phyloP scores from a whole-genome alignment of 2,113 vertebrate genomes.

The Amazona guildingii region DNA sequence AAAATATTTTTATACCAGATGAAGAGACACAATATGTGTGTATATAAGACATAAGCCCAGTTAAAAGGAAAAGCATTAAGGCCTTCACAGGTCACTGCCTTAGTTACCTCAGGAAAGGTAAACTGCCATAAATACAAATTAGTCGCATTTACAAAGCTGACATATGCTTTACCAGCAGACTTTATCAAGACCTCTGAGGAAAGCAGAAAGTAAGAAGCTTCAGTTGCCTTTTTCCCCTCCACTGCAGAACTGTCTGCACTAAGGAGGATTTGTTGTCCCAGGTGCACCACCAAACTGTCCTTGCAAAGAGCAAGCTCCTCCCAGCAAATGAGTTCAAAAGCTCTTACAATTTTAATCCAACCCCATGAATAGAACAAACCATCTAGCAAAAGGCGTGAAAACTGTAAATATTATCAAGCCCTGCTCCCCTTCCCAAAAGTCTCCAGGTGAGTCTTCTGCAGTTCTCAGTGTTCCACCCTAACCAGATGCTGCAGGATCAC shows the following conservation, averaged over 20 bases:
- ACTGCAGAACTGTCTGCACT: neutral
- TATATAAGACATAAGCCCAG: neutral
- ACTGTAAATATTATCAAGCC: neutral
- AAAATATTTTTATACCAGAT: neutral
- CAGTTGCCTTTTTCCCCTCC: neutral
- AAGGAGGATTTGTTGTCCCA: neutral
- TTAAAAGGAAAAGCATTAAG: neutral
- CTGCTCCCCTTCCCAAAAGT: neutral
- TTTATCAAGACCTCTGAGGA: neutral
- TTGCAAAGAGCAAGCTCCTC: neutral
- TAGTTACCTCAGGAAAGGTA: neutral
- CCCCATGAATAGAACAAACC: accelerated
- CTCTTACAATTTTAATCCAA: neutral
- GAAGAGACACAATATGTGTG: neutral
- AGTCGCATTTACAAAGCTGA: neutral
- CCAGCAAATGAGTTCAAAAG: neutral
- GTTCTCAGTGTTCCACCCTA: neutral
- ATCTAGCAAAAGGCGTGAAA: neutral
- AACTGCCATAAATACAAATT: neutral
- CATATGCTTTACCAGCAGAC: neutral
- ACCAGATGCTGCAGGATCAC: neutral
- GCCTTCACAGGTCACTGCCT: neutral
- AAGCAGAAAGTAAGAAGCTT: neutral
- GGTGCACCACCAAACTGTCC: neutral
- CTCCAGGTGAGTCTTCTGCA: neutral